phyloP scores from a whole-genome alignment of 2,797 vertebrate species.

The Mustela erminea region DNA sequence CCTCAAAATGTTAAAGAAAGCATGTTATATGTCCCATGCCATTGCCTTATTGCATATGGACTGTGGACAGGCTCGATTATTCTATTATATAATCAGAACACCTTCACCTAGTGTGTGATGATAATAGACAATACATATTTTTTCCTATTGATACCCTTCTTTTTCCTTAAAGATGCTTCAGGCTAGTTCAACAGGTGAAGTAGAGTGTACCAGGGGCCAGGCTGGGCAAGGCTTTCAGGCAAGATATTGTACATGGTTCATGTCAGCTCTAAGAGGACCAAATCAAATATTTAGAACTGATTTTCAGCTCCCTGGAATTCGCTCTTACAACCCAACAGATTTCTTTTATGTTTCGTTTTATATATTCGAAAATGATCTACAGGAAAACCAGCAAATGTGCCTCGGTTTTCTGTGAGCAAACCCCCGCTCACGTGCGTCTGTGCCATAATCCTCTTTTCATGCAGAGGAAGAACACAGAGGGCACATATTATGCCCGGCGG shows the following conservation, averaged over 20 bases:
- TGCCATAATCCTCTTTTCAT: too few relatives aligned
- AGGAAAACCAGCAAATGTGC: not conserved
- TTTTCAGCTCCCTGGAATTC: accelerated
- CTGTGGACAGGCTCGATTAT: not conserved
- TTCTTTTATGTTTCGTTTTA: not conserved
- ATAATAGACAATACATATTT: accelerated
- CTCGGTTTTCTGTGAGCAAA: too few relatives aligned
- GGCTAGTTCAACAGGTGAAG: too few relatives aligned
- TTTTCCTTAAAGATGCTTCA: not conserved
- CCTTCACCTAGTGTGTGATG: accelerated
- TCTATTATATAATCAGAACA: not conserved
- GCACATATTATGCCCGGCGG: too few relatives aligned
- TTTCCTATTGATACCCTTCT: not conserved
- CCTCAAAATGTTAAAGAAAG: not conserved
- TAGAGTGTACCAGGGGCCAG: not conserved
- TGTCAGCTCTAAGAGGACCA: not conserved
- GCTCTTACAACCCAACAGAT: not conserved
- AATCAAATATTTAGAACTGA: not conserved
- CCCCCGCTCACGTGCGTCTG: accelerated
- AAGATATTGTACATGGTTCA: not conserved
- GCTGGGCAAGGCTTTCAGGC: not conserved
- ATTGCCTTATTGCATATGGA: not conserved
- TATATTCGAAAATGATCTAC: too few relatives aligned
- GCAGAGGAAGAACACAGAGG: not conserved
- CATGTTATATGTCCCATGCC: too few relatives aligned